Evolutionary conservation across 2,888 invertebrate genomes (phyloP).

Genomic region (Amblyteles armatorius): DNA sequence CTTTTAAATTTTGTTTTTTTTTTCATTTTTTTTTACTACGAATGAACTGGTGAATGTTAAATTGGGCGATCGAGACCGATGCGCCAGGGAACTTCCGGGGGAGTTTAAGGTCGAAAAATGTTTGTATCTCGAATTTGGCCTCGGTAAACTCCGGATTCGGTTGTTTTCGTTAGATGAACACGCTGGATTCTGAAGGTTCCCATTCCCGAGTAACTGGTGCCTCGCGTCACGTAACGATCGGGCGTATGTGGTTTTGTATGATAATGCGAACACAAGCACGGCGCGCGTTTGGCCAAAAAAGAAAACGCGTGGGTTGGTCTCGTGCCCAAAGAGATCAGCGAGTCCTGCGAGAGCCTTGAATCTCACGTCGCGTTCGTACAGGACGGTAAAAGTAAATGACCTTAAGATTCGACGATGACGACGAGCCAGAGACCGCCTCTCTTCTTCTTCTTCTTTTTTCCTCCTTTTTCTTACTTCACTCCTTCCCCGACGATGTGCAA

Average conservation of each 20-base stretch:
- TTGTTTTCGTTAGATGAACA: conserved; percentile 18
- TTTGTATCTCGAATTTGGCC: neutral
- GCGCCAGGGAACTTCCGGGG: neutral
- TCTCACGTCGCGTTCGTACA: conserved; percentile 52
- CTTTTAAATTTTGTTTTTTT: neutral
- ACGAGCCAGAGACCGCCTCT: conserved; percentile 44
- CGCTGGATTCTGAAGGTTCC: neutral
- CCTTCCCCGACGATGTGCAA: conserved; percentile 27
- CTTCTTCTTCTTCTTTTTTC: conserved; percentile 35
- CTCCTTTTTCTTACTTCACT: conserved; percentile 22
- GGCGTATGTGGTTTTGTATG: conserved; percentile 1
- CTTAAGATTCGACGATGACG: conserved; percentile 73
- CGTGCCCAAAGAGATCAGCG: neutral
- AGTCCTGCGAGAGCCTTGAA: conserved; percentile 74
- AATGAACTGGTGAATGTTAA: neutral
- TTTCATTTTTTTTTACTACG: neutral
- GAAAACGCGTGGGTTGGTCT: conserved; percentile 12
- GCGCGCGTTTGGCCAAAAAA: neutral
- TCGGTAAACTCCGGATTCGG: neutral
- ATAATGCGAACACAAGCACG: conserved; percentile 5
- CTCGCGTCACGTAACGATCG: conserved; percentile 15
- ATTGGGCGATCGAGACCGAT: neutral
- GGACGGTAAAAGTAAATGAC: conserved; percentile 83
- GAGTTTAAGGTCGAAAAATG: neutral
- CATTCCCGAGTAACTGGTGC: neutral